Evolutionary conservation across 1,140 invertebrate genomes (phyloP), one percentile per base, ranked within the genome.

Genomic region (Brachionus plicatilis): DNA sequence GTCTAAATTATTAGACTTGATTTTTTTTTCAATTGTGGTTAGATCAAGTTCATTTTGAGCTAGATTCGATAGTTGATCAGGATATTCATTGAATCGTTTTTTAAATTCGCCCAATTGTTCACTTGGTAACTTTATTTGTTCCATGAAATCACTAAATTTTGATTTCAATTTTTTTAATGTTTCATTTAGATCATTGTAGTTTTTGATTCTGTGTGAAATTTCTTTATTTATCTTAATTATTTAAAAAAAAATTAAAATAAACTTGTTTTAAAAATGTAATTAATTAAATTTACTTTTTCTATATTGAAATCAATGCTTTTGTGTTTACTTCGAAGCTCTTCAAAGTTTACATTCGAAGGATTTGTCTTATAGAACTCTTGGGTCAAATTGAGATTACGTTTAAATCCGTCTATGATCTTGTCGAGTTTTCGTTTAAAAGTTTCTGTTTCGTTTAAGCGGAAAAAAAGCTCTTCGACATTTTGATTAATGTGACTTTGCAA

Each of bases 301-400:
- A 72, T 37, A 45, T 72, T 72, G n/a, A 41, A 37, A 17, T 72
- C 68, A 72, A 72, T 72, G n/a, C 41, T 41, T 43, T 72, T 72
- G 41, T 72, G 68, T 43, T 72, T 72, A n/a, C 3, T n/a, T 41
- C 33, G 12, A 20, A 72, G 68, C 33, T 72, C 68, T 8, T 72
- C 68, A 72, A 72, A 72, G 45, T 37, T 37, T 41, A 37, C 37
- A 20, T 33, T 41, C n/a, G 24, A 17, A 41, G 65, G 65, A 14
- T 43, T 41, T 41, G 37, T 72, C 11, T 72, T 72, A 9, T 41
- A 72, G 41, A 41, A 17, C 41, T 72, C 29, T 41, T 72, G 29
- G 0, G 68, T 72, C 29, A 37, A 20, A 72, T 37, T 41, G 6
- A 72, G 37, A 43, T 72, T 72, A 2, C 37, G 27, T 11, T 37